These are phyloP conservation scores for Prosopocoilus inquinatus DNA, from an alignment of 2,888 invertebrate genomes.

Conservation along the genomic window DNA sequence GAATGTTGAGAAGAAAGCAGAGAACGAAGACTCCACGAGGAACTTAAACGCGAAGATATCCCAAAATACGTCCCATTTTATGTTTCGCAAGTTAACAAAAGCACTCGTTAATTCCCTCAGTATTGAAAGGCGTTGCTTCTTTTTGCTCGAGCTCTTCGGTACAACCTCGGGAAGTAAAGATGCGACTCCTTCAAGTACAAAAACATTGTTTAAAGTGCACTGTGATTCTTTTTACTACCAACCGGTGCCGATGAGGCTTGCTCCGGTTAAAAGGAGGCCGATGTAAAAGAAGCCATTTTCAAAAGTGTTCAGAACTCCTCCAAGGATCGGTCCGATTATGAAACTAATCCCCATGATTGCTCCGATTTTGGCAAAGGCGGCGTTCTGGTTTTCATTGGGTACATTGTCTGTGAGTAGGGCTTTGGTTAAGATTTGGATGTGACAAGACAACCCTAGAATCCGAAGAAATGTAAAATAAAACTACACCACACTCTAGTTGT, in stretches of 20 bases:
- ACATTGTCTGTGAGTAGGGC: constrained; percentile 62
- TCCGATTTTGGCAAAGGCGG: constrained; percentile 61
- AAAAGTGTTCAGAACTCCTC: constrained; percentile 59
- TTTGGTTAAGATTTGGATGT: constrained; percentile 62
- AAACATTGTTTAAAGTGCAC: not conserved
- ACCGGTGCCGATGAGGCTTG: constrained; percentile 56
- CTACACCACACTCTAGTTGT: not conserved
- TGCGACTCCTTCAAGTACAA: not conserved
- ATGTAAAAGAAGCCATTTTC: constrained; percentile 54
- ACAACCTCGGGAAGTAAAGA: not conserved
- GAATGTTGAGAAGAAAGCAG: constrained; percentile 57
- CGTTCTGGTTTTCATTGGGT: constrained; percentile 52
- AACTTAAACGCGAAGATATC: constrained; percentile 57
- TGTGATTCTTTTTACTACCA: constrained; percentile 35
- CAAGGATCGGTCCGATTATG: constrained; percentile 64
- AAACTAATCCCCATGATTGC: constrained; percentile 65
- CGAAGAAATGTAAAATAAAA: constrained; percentile 8
- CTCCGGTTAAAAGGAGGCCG: constrained; percentile 49
- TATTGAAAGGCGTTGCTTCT: not conserved
- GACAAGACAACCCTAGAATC: constrained; percentile 60
- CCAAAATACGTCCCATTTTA: constrained; percentile 57
- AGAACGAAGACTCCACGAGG: constrained; percentile 56
- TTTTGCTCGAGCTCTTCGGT: not conserved
- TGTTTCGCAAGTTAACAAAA: constrained; percentile 49
- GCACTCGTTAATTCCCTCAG: constrained; percentile 36